A percentile compares a stretch with the other conserved stretches of the same genome.
phyloP scores from a whole-genome alignment of 1,140 invertebrate genomes.

The Drosophila nigrodunni region DNA sequence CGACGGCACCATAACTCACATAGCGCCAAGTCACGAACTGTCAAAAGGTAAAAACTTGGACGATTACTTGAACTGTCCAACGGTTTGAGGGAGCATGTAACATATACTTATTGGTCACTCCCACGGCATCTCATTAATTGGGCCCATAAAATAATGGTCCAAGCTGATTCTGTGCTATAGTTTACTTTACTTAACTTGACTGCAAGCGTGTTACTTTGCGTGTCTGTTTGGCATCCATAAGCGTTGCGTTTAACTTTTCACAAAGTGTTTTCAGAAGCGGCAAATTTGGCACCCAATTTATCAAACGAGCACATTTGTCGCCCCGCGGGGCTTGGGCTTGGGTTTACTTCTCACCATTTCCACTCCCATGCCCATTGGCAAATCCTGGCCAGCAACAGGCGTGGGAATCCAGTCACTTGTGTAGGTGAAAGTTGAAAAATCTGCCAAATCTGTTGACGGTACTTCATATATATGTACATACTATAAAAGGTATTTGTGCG shows the following conservation, averaged over 20 bases:
- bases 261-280: constrained; percentile 52
- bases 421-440: constrained; percentile 24
- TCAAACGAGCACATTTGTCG: constrained; percentile 68
- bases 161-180: neutral
- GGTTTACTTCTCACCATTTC: constrained; percentile 1
- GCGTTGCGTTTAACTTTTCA: constrained; percentile 75
- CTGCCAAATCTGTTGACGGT: too few species aligned
- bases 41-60: constrained; percentile 32
- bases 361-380: neutral
- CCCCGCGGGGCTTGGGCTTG: constrained; percentile 49
- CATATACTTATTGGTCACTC: constrained; percentile 48
- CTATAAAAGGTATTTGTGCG: neutral
- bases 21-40: constrained; percentile 82
- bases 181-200: too few species aligned
- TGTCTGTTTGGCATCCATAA: constrained; percentile 63
- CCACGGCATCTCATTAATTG: constrained; percentile 77
- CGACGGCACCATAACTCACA: constrained; percentile 75
- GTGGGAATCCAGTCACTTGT: constrained; percentile 70
- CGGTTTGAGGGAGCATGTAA: constrained; percentile 19
- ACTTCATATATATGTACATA: too few species aligned
- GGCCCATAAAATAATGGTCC: constrained; percentile 72
- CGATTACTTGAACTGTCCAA: constrained; percentile 24
- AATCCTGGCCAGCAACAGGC: constrained; percentile 48
- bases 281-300: constrained; percentile 77
- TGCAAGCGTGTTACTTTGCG: constrained; percentile 42